Conservation (phyloP, 2,113 vertebrate genomes). For the Boulengeromyrus knoepffleri region DNA sequence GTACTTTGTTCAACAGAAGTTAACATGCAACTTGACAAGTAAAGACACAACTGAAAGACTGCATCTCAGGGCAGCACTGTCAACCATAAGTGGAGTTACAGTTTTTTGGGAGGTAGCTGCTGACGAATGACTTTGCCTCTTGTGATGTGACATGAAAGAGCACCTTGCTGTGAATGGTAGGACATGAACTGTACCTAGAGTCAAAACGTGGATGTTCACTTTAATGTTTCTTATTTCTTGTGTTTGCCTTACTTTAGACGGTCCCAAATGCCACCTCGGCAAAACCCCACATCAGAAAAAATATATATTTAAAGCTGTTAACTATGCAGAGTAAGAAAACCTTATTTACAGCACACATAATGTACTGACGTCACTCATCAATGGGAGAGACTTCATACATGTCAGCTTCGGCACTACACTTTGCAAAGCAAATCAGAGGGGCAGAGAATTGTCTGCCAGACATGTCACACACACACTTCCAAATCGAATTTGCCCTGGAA, state of each 20-base stretch:
- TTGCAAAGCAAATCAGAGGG: conserved; percentile 5
- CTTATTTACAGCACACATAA: not conserved
- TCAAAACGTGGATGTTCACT: not conserved
- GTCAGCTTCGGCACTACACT: not conserved
- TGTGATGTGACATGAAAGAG: no score
- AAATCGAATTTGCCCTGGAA: not conserved
- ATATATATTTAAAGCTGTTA: not conserved
- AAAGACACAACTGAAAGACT: not conserved
- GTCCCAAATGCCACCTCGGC: not conserved
- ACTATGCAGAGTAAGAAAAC: no score
- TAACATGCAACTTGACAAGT: not conserved
- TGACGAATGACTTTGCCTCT: not conserved
- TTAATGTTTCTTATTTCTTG: not conserved
- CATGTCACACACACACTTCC: not conserved
- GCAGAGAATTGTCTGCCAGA: not conserved
- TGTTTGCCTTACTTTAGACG: not conserved
- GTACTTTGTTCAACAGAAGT: no score
- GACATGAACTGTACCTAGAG: not conserved
- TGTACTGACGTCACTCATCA: not conserved
- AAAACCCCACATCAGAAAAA: not conserved
- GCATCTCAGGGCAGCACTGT: not conserved
- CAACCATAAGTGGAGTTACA: not conserved
- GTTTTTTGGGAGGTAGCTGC: not conserved
- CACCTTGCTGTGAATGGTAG: not conserved
- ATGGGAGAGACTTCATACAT: not conserved